Evolutionary conservation across 1,140 invertebrate genomes (phyloP), one percentile per base, ranked within the genome.

Genomic region (Pteromalus puparum): DNA sequence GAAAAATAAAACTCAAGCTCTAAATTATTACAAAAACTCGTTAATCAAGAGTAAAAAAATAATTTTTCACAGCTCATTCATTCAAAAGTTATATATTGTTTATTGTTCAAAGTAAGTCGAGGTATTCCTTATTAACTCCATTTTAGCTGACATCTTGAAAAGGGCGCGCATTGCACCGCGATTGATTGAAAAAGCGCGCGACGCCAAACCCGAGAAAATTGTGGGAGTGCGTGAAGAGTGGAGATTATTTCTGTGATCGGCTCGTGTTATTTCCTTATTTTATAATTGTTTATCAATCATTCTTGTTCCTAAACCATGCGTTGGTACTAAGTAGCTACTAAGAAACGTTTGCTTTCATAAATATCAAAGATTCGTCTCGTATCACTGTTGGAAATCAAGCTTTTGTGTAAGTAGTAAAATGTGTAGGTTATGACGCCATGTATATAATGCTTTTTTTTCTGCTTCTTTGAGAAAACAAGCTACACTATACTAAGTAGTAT

Each of bases 181-280:
- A 34, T 42, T 70, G 18, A 75, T 75, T 79, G 42, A 68, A 86
- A 86, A 86, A 86, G 79, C 77, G 85, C 85, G 85, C 85, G 82
- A 86, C 42, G 10, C 26, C 26, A 65, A 24, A 65, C 30, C 13
- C 61, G 15, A 74, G 81, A 38, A 9, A 15, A 61, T 61, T 28
- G 10, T 46, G 65, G 7, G 3, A 46, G 78, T 81, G 28, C 30
- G 30, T 34, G 30, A 34, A 34, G 30, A 34, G 30, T 34, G 26
- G 2, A 30, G 9, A 74, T n/a, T 30, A 2, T 21, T 81, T 72
- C 46, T 48, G 46, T 61, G 72, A 73, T 81, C 1, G 26, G 38
- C 28, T 75, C 5, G 21, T 5, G 4, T 74, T 42, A 74, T 26
- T 61, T 65, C 21, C 24, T 77, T 30, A 74, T 21, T 65, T 13